phyloP scores from a whole-genome alignment of 2,797 vertebrate genomes.

The Sarcoramphus papa region DNA sequence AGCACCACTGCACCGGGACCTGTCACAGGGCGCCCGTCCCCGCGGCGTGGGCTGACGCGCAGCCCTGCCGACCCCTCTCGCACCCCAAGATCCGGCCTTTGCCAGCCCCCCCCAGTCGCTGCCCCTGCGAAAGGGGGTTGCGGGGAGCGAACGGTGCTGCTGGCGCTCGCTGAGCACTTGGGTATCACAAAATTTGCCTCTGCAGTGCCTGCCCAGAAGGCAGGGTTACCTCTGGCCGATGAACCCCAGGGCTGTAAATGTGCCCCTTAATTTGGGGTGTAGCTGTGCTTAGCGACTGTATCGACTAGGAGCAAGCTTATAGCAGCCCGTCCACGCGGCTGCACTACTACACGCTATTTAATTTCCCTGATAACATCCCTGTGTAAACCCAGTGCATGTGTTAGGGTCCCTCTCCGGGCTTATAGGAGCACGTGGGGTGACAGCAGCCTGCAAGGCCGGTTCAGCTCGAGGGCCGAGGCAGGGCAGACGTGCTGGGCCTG shows the following conservation, averaged over 20 bases:
- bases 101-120: not conserved
- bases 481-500: accelerated
- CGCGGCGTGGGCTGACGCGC: accelerated
- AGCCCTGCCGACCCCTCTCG: not conserved
- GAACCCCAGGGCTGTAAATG: accelerated
- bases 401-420: accelerated
- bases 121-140: accelerated
- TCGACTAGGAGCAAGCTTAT: accelerated
- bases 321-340: not conserved
- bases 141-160: accelerated
- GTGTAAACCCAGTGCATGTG: accelerated
- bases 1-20: no score
- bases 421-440: accelerated
- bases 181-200: not conserved
- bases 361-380: not conserved
- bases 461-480: not conserved
- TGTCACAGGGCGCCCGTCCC: not conserved
- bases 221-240: accelerated
- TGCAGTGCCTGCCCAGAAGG: accelerated
- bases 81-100: not conserved
- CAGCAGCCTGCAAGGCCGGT: not conserved
- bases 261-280: not conserved
- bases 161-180: not conserved
- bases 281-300: accelerated
- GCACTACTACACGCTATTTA: accelerated